Evolutionary conservation across 2,113 vertebrate species (phyloP).

Genomic region (Thinocorus orbignyianus): DNA sequence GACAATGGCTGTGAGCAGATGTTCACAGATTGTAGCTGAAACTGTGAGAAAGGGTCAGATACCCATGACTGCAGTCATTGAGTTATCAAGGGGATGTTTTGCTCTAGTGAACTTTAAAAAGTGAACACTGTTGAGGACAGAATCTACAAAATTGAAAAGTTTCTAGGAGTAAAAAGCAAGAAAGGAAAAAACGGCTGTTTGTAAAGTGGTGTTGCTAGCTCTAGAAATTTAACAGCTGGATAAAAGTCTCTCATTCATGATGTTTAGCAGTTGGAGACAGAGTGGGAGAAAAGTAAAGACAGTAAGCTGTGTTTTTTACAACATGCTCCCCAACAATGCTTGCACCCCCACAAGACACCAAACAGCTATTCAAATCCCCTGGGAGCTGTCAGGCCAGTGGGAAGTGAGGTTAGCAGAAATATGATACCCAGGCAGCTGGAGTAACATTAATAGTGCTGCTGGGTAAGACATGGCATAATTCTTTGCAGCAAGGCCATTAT

Average conservation of each 20-base stretch:
- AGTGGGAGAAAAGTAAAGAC: not conserved
- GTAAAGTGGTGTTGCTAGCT: not conserved
- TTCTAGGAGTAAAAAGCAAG: not conserved
- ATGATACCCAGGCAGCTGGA: conserved; percentile 22
- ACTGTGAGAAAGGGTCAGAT: not conserved
- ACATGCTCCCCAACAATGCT: not conserved
- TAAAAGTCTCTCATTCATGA: not conserved
- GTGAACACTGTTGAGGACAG: not conserved
- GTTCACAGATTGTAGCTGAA: not conserved
- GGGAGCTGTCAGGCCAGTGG: not conserved
- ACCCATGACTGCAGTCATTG: not conserved
- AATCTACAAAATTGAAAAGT: not conserved
- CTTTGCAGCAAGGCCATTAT: not conserved
- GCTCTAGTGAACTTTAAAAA: not conserved
- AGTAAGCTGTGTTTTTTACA: not conserved
- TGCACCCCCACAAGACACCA: not conserved
- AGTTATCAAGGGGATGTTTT: not conserved
- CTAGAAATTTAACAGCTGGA: not conserved
- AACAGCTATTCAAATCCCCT: not conserved
- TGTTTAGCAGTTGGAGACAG: not conserved
- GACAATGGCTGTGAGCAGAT: not conserved
- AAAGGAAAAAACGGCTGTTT: not conserved
- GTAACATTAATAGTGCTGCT: conserved; percentile 9
- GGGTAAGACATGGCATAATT: conserved; percentile 14
- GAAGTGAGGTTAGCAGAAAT: conserved; percentile 12